Conservation (phyloP, 2,888 invertebrate genomes). For the Selenia dentaria region DNA sequence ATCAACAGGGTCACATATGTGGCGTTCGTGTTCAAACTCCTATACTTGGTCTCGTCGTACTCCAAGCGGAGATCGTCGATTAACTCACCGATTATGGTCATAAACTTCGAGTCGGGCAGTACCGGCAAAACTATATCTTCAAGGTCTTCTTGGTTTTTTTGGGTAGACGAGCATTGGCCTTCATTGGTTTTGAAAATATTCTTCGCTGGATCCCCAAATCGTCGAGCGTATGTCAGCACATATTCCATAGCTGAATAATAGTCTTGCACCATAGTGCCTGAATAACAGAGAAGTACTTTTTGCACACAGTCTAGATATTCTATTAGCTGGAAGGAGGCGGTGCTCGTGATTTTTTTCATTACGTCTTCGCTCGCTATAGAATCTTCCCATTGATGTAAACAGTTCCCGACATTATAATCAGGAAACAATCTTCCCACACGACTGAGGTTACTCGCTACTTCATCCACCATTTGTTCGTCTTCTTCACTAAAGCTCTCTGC, state of each 20-base stretch:
- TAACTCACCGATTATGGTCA: constrained; percentile 15
- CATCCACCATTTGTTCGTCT: neutral
- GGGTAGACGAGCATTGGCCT: neutral
- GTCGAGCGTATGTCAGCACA: constrained; percentile 26
- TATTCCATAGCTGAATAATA: constrained; percentile 8
- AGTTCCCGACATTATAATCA: neutral
- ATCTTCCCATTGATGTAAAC: constrained; percentile 4
- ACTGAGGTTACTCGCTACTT: neutral
- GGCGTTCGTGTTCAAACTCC: constrained; percentile 17
- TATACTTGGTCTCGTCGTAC: constrained; percentile 19
- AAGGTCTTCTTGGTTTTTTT: neutral
- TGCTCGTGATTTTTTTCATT: neutral
- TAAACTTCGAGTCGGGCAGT: constrained; percentile 15
- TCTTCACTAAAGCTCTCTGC: constrained; percentile 1
- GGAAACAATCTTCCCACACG: too few relatives aligned
- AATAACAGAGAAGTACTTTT: constrained; percentile 13
- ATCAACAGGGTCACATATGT: constrained; percentile 23
- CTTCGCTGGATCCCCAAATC: constrained; percentile 17
- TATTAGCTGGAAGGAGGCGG: neutral
- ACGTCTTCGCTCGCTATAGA: neutral
- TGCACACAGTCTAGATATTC: constrained; percentile 22
- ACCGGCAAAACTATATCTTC: neutral
- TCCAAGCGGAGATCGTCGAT: constrained; percentile 12
- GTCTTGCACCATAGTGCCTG: neutral
- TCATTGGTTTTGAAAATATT: constrained; percentile 11